These are phyloP conservation scores for Bovichtus diacanthus DNA, from an alignment of 2,797 vertebrate genomes.

Conservation along the genomic window DNA sequence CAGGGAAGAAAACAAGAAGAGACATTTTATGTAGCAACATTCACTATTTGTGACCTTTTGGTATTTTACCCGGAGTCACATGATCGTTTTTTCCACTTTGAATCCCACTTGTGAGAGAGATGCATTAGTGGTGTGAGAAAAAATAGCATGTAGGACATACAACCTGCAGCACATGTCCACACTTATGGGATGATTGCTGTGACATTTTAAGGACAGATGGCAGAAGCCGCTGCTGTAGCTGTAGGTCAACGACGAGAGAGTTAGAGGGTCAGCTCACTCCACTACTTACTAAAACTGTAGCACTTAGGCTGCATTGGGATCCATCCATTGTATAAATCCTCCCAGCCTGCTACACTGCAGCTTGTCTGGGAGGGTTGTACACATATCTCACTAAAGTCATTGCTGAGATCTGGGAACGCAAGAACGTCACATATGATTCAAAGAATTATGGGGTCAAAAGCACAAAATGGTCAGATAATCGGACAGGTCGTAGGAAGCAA, in stretches of 20 bases:
- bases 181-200: conserved; percentile 54
- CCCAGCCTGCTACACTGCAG: conserved; percentile 13
- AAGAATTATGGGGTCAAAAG: too few species aligned
- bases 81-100: not conserved
- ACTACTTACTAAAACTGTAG: conserved; percentile 33
- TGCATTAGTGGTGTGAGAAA: conserved; percentile 25
- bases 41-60: conserved; percentile 50
- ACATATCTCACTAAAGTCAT: too few species aligned
- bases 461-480: too few species aligned
- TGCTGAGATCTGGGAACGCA: too few species aligned
- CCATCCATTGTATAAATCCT: conserved; percentile 24
- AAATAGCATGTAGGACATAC: conserved; percentile 34
- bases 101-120: conserved; percentile 27
- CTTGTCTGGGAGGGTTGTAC: not conserved
- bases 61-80: conserved; percentile 36
- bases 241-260: conserved; percentile 35
- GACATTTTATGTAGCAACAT: conserved; percentile 26
- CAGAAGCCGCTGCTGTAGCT: conserved; percentile 30
- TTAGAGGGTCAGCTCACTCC: conserved; percentile 35
- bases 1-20: conserved; percentile 37
- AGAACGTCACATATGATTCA: too few species aligned
- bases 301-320: conserved; percentile 20
- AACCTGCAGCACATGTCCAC: conserved; percentile 54
- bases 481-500: too few species aligned
- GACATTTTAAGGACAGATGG: conserved; percentile 68